Evolutionary conservation across 2,113 vertebrate species (phyloP).

Genomic region (Nibea coibor): DNA sequence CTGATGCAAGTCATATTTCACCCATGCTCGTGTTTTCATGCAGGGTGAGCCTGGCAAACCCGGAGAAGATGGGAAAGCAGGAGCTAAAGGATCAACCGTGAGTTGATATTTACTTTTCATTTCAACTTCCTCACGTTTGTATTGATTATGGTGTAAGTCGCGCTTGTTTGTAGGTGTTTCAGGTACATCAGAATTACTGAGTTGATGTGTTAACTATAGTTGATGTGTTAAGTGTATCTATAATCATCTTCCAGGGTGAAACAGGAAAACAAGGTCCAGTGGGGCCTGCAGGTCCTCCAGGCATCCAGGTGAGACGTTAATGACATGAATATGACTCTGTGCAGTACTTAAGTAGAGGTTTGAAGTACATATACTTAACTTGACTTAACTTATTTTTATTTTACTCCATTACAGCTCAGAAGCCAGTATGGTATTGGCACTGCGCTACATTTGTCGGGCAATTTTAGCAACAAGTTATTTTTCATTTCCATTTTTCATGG

Average conservation of each 20-base stretch:
- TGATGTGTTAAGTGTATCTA: background rate
- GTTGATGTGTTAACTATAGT: background rate
- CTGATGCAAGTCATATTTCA: background rate
- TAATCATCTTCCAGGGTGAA: slow-evolving; percentile 75
- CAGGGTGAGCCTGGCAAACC: slow-evolving; percentile 79
- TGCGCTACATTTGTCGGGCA: background rate
- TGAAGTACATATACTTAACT: background rate
- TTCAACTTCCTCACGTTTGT: background rate
- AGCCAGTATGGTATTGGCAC: background rate
- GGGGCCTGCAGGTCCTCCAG: slow-evolving; percentile 76
- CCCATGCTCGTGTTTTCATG: background rate
- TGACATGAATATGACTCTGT: no score
- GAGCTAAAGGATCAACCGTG: slow-evolving; percentile 82
- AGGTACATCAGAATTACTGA: background rate
- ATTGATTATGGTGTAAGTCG: background rate
- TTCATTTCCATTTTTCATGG: background rate
- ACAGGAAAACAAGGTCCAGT: slow-evolving; percentile 83
- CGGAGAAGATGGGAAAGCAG: slow-evolving; percentile 81
- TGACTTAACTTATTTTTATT: background rate
- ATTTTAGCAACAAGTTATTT: background rate
- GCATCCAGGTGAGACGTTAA: slow-evolving; percentile 73
- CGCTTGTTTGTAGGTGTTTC: background rate
- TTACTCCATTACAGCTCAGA: background rate
- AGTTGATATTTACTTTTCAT: slow-evolving; percentile 41
- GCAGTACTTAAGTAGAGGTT: background rate